Evolutionary conservation across 53 echinoderm and acorn worm genomes (phyloP), one percentile per base, ranked within the genome.

Genomic region (Echinometra lucunter): DNA sequence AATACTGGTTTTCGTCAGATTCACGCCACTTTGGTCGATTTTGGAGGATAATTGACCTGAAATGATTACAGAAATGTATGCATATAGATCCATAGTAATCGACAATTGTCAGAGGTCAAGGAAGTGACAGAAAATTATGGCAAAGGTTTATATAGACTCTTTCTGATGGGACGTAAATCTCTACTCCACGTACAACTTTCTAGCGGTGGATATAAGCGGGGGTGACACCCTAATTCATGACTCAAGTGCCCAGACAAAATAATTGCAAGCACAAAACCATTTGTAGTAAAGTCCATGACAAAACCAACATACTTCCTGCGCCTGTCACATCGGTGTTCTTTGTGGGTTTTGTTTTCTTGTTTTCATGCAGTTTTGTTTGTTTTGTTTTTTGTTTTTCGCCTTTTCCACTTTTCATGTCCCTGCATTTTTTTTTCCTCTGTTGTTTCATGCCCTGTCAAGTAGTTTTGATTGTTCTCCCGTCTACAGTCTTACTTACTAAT

Each of bases 41-140:
- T 23, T 78, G 40, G 78, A 78, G 40, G 4, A 34, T 16, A 78
- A 78, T 78, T 78, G 78, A 42, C 78, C 78, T 23, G 3, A 40
- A 78, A 6, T 78, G 18, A 42, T 13, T 53, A 53, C 53, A 53
- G 53, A 13, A 53, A 32, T 32, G 34, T 35, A 72, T 15, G 34
- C 34, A 34, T 47, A 53, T 72, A 30, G 72, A 72, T 32, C 40
- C 21, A 40, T 40, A 19, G 38, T 78, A 21, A 78, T 78, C 35
- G 74, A 74, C 17, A 74, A 74, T 74, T 74, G 74, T 34, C 32
- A 74, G 74, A 74, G 78, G 78, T 78, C 78, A 78, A 78, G 35
- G 17, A 78, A 42, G 11, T 69, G 34, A 78, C 23, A 19, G 18
- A 78, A 40, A 0, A 69, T 9, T n/a, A 56, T 56, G 7, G 56